Conservation (phyloP, 2,888 invertebrate genomes). For the Callyntrura sp. region DNA sequence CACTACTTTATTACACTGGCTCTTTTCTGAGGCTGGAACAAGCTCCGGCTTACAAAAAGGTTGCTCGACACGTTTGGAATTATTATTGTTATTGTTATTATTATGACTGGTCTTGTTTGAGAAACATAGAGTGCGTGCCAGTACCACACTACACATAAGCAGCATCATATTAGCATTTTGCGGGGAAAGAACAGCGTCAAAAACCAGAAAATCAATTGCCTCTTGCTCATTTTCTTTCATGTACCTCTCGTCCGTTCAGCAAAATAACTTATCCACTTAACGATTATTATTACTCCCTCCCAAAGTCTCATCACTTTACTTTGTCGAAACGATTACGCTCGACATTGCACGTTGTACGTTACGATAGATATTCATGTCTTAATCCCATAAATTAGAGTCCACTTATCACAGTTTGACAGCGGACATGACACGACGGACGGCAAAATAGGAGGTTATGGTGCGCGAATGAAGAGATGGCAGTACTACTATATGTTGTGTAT, state of each 20-base stretch:
- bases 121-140: background rate
- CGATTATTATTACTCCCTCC: constrained; percentile 64
- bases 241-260: background rate
- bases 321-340: constrained; percentile 21
- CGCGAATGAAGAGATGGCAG: background rate
- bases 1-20: background rate
- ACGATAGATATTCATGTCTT: constrained; percentile 64
- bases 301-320: constrained; percentile 54
- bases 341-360: constrained; percentile 22
- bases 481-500: constrained; percentile 36
- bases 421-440: constrained; percentile 64
- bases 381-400: constrained; percentile 73
- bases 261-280: constrained; percentile 69
- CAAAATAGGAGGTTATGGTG: constrained; percentile 59
- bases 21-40: background rate
- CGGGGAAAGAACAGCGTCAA: constrained; percentile 14
- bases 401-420: constrained; percentile 75
- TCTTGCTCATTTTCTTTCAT: constrained; percentile 31
- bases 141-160: constrained; percentile 17
- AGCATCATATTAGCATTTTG: background rate
- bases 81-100: constrained; percentile 38
- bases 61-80: constrained; percentile 45
- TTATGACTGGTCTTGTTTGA: constrained; percentile 52
- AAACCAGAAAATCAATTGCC: constrained; percentile 64
- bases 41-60: constrained; percentile 1